Evolutionary conservation across 2,888 invertebrate genomes (phyloP).

Genomic region (Apamea epomidion): DNA sequence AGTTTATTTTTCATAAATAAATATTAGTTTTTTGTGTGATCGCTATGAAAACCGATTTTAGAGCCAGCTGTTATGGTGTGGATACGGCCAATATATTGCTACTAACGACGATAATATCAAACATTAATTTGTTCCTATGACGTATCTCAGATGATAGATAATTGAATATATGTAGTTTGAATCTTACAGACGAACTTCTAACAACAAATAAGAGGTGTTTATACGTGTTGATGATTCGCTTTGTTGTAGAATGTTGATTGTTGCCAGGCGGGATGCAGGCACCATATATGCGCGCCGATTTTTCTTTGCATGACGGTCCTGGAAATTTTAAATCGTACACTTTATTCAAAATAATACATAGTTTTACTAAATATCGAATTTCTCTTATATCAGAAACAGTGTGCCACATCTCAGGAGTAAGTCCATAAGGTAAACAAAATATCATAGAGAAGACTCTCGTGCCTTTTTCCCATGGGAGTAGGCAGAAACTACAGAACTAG

Average conservation of each 20-base stretch:
- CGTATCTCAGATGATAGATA: constrained; percentile 65
- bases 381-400: constrained; percentile 20
- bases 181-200: constrained; percentile 74
- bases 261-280: constrained; percentile 82
- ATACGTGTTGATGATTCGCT: constrained; percentile 64
- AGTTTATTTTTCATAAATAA: constrained; percentile 69
- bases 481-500: not conserved
- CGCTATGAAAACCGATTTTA: constrained; percentile 63
- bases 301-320: constrained; percentile 84
- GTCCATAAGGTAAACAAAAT: too few species aligned
- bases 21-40: constrained; percentile 62
- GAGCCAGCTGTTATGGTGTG: constrained; percentile 63
- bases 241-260: constrained; percentile 64
- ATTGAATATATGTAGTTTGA: constrained; percentile 73
- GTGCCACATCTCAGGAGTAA: constrained; percentile 7
- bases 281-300: constrained; percentile 78
- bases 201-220: constrained; percentile 74
- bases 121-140: constrained; percentile 58
- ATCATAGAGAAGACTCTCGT: not conserved
- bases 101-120: constrained; percentile 44
- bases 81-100: constrained; percentile 44
- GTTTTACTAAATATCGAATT: not conserved
- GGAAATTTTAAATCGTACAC: constrained; percentile 55
- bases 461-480: too few species aligned
- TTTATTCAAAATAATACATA: constrained; percentile 13